A percentile compares a stretch with the other conserved stretches of the same genome.
These are phyloP conservation scores for Semnornis frantzii DNA, from an alignment of 2,113 vertebrate genomes.

Conservation along the genomic window DNA sequence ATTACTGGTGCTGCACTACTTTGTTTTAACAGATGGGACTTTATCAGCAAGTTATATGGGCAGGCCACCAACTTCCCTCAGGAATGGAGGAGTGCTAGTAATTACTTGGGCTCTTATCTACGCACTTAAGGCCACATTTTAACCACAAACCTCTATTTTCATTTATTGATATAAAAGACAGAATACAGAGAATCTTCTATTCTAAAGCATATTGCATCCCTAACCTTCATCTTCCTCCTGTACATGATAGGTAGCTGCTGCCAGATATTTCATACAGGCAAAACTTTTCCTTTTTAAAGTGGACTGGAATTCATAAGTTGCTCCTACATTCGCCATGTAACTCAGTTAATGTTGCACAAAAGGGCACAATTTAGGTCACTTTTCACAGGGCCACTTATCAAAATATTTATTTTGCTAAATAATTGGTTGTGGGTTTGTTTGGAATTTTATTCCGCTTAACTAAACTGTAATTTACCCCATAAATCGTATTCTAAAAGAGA, in stretches of 20 bases:
- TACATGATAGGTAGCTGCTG: background rate
- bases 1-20: constrained; percentile 70
- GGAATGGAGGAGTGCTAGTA: constrained; percentile 73
- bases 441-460: background rate
- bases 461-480: background rate
- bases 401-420: constrained; percentile 8
- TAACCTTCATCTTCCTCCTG: background rate
- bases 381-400: background rate
- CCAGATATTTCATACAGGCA: background rate
- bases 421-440: background rate
- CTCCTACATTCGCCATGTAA: background rate
- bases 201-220: background rate
- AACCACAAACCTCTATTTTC: constrained; percentile 75
- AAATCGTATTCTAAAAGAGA: background rate
- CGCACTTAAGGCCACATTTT: constrained; percentile 68
- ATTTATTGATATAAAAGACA: constrained; percentile 64
- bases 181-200: constrained; percentile 64
- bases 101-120: constrained; percentile 80
- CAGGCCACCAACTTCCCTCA: constrained; percentile 78
- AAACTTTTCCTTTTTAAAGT: background rate
- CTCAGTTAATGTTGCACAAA: background rate
- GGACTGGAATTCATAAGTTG: background rate
- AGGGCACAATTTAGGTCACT: background rate
- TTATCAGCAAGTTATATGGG: constrained; percentile 83
- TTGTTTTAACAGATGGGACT: constrained; percentile 86